Conservation (phyloP, 2,113 vertebrate genomes). For the Malurus elegans region DNA sequence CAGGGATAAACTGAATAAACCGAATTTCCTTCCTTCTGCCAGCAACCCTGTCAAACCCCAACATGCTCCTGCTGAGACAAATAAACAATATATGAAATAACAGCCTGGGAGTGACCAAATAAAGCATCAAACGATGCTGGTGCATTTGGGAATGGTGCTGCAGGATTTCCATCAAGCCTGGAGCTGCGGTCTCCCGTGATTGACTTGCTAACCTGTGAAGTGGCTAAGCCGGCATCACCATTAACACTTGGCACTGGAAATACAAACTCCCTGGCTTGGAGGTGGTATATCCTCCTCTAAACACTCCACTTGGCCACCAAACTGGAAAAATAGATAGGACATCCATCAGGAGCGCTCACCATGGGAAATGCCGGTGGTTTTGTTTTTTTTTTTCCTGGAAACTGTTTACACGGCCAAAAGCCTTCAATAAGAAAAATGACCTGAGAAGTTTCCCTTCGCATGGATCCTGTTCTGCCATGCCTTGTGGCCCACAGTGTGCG, state of each 20-base stretch:
- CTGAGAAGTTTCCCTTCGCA: conserved; percentile 28
- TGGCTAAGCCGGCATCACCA: background rate
- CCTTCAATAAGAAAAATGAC: conserved; percentile 51
- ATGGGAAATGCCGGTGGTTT: background rate
- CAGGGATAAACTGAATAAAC: background rate
- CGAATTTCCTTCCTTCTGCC: background rate
- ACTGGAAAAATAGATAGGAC: conserved; percentile 57
- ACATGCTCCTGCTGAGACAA: background rate
- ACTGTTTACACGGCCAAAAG: conserved; percentile 20
- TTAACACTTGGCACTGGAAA: conserved; percentile 42
- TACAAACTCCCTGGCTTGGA: conserved; percentile 30
- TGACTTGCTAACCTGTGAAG: conserved; percentile 32
- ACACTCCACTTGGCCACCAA: conserved; percentile 44
- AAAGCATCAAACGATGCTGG: background rate
- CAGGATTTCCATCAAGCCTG: background rate
- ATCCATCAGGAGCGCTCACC: background rate
- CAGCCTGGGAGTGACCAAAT: background rate
- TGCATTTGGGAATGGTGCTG: background rate
- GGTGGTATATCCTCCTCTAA: conserved; percentile 41
- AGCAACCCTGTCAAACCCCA: background rate
- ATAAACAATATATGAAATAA: background rate
- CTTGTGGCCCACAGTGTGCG: conserved; percentile 36
- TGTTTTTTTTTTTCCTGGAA: background rate
- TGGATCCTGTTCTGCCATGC: conserved; percentile 18
- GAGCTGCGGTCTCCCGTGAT: background rate